Percentiles rank a stretch among this genome's conserved stretches.
Evolutionary conservation across 2,888 invertebrate species (phyloP).

Genomic region (Cerastoderma edule): DNA sequence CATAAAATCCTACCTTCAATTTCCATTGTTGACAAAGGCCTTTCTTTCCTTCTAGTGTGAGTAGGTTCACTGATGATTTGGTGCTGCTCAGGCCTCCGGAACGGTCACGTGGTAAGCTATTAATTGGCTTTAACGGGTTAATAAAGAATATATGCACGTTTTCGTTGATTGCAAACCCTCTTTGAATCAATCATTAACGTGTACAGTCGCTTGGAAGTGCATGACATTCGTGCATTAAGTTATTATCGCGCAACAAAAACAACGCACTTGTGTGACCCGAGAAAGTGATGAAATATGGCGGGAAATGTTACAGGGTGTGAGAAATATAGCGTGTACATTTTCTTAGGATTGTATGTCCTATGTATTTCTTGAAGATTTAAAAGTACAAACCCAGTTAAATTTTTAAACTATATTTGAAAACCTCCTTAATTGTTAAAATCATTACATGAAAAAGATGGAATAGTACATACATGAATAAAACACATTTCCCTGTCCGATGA

Average conservation of each 20-base stretch:
- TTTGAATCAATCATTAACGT: neutral
- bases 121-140: neutral
- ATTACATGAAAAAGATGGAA: no score
- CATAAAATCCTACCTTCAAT: slow-evolving; percentile 37
- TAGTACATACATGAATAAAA: no score
- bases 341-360: neutral
- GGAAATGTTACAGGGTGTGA: neutral
- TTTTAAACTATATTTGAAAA: no score
- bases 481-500: no score
- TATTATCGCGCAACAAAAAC: neutral
- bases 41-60: neutral
- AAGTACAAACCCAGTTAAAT: no score
- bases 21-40: slow-evolving; percentile 11
- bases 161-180: neutral
- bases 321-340: neutral
- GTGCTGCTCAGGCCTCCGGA: neutral
- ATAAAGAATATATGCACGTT: neutral
- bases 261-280: neutral
- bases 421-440: no score
- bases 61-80: neutral
- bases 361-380: no score
- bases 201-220: neutral
- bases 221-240: slow-evolving; percentile 3
- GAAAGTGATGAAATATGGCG: slow-evolving; percentile 1
- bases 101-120: slow-evolving; percentile 11